phyloP scores from a whole-genome alignment of 2,113 vertebrate genomes.

The Dipodomys spectabilis region DNA sequence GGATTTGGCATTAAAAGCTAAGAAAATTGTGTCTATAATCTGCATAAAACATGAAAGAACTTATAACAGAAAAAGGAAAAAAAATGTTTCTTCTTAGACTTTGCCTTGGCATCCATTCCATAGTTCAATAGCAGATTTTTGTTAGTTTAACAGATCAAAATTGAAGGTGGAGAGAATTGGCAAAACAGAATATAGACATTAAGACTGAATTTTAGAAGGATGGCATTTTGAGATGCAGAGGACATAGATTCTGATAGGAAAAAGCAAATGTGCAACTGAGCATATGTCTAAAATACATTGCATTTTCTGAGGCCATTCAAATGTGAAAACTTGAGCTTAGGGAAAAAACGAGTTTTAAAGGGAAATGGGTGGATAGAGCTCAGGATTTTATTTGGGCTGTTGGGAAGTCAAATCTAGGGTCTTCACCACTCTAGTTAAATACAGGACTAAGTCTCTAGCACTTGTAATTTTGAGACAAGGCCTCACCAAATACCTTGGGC shows the following conservation, averaged over 20 bases:
- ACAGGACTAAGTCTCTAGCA: too few species aligned
- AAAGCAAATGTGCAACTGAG: neutral
- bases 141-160: conserved; percentile 35
- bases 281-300: neutral
- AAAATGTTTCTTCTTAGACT: conserved; percentile 23
- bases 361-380: neutral
- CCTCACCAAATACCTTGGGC: too few species aligned
- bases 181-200: conserved; percentile 4
- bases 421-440: too few species aligned
- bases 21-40: conserved; percentile 9
- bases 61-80: neutral
- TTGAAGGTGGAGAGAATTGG: neutral
- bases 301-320: neutral
- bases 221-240: neutral
- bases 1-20: conserved; percentile 16
- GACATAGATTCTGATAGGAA: neutral
- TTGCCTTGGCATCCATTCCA: neutral
- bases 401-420: too few species aligned
- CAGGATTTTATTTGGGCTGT: neutral
- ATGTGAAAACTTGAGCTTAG: neutral
- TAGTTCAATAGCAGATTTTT: neutral
- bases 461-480: too few species aligned
- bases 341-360: neutral
- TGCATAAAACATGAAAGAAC: neutral
- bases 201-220: neutral